These are phyloP conservation scores for western clawed frog (Xenopus tropicalis) DNA, from an alignment of 2,113 vertebrate species.

Conservation along the genomic window UCB_Xtro_10.0 CM004446.2:116034001-116034500, in stretches of 20 bases:
- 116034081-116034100: slow-evolving; percentile 81
- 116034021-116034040: slow-evolving; percentile 89
- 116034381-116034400: not conserved
- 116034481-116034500: no score
- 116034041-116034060: slow-evolving; percentile 84
- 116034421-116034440: no score
- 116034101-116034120: slow-evolving; percentile 88
- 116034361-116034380: slow-evolving; percentile 72
- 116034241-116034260: slow-evolving; percentile 80
- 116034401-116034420: no score
- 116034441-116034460: no score
- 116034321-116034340: slow-evolving; percentile 64
- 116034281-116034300: slow-evolving; percentile 83
- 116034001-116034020: slow-evolving; percentile 80
- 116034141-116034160: slow-evolving; percentile 77
- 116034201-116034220: slow-evolving; percentile 81
- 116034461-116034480: no score
- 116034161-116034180: slow-evolving; percentile 91
- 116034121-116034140: slow-evolving; percentile 75
- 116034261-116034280: slow-evolving; percentile 77
- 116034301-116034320: slow-evolving; percentile 69
- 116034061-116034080: slow-evolving; percentile 79
- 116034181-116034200: slow-evolving; percentile 76
- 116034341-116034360: slow-evolving; percentile 81
- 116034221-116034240: slow-evolving; percentile 84